phyloP scores from a whole-genome alignment of 2,888 invertebrate genomes.

The Odontothrips loti region DNA sequence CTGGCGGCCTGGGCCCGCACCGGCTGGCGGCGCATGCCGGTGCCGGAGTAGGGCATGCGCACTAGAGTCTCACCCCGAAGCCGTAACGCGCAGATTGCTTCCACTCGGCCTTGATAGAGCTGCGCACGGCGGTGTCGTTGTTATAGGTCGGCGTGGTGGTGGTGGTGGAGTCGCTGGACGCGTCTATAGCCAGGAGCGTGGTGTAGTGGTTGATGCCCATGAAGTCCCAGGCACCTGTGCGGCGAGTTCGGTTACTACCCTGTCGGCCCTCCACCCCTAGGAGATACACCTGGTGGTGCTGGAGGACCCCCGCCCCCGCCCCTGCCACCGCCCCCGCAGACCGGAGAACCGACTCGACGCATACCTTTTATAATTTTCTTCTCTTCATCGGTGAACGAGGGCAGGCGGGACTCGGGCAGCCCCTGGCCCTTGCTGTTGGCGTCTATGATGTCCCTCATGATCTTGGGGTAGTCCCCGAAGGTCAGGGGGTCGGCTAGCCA shows the following conservation, averaged over 20 bases:
- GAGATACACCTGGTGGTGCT: too few relatives aligned
- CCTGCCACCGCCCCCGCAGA: neutral
- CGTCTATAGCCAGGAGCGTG: slow-evolving; percentile 49
- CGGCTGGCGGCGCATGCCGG: too few relatives aligned
- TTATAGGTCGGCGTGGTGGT: slow-evolving; percentile 51
- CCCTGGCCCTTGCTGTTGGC: slow-evolving; percentile 35
- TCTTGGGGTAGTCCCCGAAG: slow-evolving; percentile 37
- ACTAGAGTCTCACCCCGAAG: neutral
- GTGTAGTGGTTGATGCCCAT: slow-evolving; percentile 54
- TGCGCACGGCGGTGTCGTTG: slow-evolving; percentile 37
- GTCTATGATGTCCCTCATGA: slow-evolving; percentile 35
- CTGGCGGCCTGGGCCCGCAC: too few relatives aligned
- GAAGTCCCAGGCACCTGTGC: slow-evolving; percentile 50
- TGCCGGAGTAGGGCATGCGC: too few relatives aligned
- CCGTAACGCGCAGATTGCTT: neutral
- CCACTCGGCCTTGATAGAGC: neutral
- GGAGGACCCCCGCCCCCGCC: too few relatives aligned
- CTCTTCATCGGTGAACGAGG: slow-evolving; percentile 32
- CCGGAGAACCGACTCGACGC: neutral
- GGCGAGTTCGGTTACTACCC: neutral
- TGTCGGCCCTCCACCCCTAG: neutral
- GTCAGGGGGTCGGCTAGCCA: slow-evolving; percentile 37
- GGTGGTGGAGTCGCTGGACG: slow-evolving; percentile 48
- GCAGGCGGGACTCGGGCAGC: slow-evolving; percentile 35
- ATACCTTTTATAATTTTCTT: neutral